Evolutionary conservation across 1,140 invertebrate species (phyloP).

Genomic region (Saxidomus purpurata): DNA sequence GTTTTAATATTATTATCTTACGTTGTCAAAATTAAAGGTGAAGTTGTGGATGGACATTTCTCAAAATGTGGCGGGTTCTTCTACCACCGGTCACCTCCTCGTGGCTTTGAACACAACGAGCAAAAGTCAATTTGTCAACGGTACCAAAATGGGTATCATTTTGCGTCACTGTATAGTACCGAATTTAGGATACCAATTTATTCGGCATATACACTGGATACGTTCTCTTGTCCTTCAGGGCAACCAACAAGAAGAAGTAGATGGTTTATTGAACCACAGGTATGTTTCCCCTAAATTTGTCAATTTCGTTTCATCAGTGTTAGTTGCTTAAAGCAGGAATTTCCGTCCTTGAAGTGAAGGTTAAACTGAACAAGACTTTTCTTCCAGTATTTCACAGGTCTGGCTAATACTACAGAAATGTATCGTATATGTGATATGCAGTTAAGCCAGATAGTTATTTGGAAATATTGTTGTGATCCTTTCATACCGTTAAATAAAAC

Average conservation of each 20-base stretch:
- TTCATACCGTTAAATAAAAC: no score
- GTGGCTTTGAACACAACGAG: background rate
- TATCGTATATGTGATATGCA: no score
- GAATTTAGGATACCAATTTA: background rate
- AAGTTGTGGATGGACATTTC: background rate
- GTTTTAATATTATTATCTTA: no score
- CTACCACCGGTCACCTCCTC: background rate
- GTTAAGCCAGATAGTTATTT: no score
- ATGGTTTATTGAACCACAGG: constrained; percentile 10
- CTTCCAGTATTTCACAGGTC: no score
- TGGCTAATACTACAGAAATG: no score
- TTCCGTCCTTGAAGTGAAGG: no score
- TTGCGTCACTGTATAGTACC: background rate
- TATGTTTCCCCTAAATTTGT: no score
- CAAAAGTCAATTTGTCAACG: background rate
- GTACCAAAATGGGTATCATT: background rate
- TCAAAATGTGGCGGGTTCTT: background rate
- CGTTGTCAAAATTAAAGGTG: background rate
- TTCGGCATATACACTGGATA: background rate
- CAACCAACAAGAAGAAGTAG: background rate
- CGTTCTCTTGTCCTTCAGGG: background rate
- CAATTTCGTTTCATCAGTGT: no score
- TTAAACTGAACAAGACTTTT: no score
- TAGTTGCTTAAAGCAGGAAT: no score
- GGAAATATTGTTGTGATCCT: no score